These are phyloP conservation scores for Lerema accius DNA, from an alignment of 1,140 invertebrate species.

Conservation along the genomic window DNA sequence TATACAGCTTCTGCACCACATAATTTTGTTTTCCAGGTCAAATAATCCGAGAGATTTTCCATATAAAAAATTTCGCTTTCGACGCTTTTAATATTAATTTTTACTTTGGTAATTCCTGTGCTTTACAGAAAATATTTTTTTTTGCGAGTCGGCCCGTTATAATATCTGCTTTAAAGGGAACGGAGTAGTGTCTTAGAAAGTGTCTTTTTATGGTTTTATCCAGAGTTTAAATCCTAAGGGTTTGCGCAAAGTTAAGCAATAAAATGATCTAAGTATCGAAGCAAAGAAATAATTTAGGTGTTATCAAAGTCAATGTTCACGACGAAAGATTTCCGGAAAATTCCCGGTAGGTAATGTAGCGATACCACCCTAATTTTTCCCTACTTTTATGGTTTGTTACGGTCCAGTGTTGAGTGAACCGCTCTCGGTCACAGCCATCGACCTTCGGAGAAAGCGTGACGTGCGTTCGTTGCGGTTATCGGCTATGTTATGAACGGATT, in stretches of 20 bases:
- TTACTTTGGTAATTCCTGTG: conserved; percentile 10
- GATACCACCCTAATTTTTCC: too few species aligned
- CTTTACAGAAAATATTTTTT: not conserved
- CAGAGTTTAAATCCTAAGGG: too few species aligned
- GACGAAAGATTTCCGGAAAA: too few species aligned
- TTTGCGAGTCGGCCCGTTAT: too few species aligned
- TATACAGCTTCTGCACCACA: conserved; percentile 23
- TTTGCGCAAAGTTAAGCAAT: too few species aligned
- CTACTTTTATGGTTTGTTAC: conserved; percentile 17
- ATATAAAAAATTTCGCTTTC: conserved; percentile 24
- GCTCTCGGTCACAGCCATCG: conserved; percentile 43
- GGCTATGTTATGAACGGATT: conserved; percentile 43
- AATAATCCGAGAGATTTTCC: conserved; percentile 23
- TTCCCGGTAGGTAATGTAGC: too few species aligned
- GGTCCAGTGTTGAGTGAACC: conserved; percentile 16
- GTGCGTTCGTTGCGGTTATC: conserved; percentile 34
- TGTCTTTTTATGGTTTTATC: too few species aligned
- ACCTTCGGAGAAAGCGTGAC: conserved; percentile 68
- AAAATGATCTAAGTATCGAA: too few species aligned
- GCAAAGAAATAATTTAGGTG: too few species aligned
- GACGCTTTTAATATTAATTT: conserved; percentile 23
- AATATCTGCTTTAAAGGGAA: too few species aligned
- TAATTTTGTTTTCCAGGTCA: conserved; percentile 28
- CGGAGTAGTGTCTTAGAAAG: too few species aligned
- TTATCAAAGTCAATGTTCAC: too few species aligned